Evolutionary conservation across 2,113 vertebrate genomes (phyloP).

Genomic region (Onychorhynchus coronatus): DNA sequence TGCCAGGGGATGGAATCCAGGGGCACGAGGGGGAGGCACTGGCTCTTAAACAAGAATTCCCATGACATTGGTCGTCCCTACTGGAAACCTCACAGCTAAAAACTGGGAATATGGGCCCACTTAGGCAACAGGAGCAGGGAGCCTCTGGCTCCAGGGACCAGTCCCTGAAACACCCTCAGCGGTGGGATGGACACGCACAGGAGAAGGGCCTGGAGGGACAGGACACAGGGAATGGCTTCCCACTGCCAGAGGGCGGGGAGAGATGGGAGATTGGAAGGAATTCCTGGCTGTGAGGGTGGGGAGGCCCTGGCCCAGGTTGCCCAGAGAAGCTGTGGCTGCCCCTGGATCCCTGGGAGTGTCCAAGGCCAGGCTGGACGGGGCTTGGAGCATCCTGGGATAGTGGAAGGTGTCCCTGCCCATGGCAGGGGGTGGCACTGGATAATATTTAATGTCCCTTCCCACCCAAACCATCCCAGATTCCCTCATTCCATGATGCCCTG

Average conservation of each 20-base stretch:
- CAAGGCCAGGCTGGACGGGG: background rate
- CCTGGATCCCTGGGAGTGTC: background rate
- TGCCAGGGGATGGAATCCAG: background rate
- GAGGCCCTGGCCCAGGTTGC: background rate
- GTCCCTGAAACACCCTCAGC: background rate
- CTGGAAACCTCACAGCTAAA: background rate
- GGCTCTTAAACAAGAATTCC: background rate
- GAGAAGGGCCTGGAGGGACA: background rate
- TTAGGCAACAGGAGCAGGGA: background rate
- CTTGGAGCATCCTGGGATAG: background rate
- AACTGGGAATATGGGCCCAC: background rate
- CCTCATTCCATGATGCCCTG: background rate
- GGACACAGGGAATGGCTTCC: background rate
- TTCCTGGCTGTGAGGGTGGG: background rate
- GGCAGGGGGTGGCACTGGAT: background rate
- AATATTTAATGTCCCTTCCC: background rate
- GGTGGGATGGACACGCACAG: background rate
- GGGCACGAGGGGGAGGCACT: background rate
- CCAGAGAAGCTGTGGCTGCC: background rate
- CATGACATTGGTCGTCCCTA: background rate
- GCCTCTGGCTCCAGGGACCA: background rate
- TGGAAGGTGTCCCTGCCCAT: background rate
- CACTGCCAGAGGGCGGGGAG: background rate
- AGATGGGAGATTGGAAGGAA: background rate
- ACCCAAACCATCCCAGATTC: background rate